Conservation (phyloP, 2,113 vertebrate species). For the Alaudala cheleensis region DNA sequence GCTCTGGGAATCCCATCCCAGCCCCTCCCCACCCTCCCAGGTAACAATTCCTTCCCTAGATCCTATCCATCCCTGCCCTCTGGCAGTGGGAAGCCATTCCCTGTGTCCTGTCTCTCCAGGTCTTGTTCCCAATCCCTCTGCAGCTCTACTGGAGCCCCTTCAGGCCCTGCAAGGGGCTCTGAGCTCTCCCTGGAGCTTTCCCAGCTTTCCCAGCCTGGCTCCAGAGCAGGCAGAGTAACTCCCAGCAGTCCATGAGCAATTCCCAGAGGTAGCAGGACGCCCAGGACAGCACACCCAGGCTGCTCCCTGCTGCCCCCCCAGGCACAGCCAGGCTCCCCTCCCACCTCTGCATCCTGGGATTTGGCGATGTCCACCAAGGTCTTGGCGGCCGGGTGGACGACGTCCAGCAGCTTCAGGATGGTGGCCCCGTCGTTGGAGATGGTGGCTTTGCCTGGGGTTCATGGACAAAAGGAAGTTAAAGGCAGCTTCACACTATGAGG, state of each 20-base stretch:
- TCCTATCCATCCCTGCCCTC: neutral
- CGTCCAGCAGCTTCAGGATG: slow-evolving; percentile 95
- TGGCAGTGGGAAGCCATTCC: neutral
- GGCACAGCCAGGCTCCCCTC: neutral
- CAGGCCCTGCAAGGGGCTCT: neutral
- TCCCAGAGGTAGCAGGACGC: neutral
- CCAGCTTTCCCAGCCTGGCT: neutral
- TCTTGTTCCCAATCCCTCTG: neutral
- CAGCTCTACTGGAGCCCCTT: neutral
- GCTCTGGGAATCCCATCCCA: fast-evolving
- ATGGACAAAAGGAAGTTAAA: neutral
- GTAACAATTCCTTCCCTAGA: fast-evolving
- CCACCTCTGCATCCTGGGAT: slow-evolving; percentile 96
- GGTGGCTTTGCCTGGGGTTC: slow-evolving; percentile 88
- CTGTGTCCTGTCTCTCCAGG: fast-evolving
- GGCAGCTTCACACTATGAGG: neutral
- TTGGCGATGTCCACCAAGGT: slow-evolving; percentile 96
- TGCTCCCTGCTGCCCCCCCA: fast-evolving
- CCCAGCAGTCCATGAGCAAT: fast-evolving
- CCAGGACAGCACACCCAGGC: neutral
- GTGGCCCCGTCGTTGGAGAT: slow-evolving; percentile 98
- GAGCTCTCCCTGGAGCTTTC: neutral
- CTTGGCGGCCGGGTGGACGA: slow-evolving; percentile 95
- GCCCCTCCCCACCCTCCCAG: neutral
- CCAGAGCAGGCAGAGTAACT: neutral